A percentile compares a stretch with the other conserved stretches of the same genome.
phyloP scores from a whole-genome alignment of 2,888 invertebrate species.

The Kuschelorhynchus macadamiae region DNA sequence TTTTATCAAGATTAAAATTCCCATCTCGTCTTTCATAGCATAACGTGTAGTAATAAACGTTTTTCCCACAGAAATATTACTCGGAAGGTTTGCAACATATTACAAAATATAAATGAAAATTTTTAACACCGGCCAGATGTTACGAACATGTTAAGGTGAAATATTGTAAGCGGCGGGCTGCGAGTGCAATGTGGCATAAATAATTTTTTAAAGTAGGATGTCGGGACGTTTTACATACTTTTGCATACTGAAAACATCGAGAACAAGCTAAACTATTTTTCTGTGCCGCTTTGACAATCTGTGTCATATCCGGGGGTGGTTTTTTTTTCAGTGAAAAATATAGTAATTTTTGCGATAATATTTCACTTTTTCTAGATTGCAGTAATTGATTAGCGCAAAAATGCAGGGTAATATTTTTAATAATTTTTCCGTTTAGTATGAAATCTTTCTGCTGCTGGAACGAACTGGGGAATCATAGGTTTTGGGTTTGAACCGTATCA shows the following conservation, averaged over 20 bases:
- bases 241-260: slow-evolving; percentile 10
- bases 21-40: slow-evolving; percentile 27
- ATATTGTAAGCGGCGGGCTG: slow-evolving; percentile 32
- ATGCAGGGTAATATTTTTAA: too few species aligned
- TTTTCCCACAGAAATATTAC: slow-evolving; percentile 42
- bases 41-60: slow-evolving; percentile 43
- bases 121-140: slow-evolving; percentile 47
- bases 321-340: too few species aligned
- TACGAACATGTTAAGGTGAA: slow-evolving; percentile 44
- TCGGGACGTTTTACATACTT: slow-evolving; percentile 14
- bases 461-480: too few species aligned
- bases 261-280: slow-evolving; percentile 13
- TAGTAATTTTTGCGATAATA: too few species aligned
- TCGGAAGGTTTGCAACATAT: slow-evolving; percentile 42
- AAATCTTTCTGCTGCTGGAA: too few species aligned
- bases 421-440: too few species aligned
- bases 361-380: too few species aligned
- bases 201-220: slow-evolving; percentile 17
- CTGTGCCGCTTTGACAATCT: not conserved
- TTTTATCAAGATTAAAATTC: slow-evolving; percentile 29
- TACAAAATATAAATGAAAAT: slow-evolving; percentile 50
- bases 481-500: too few species aligned
- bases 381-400: too few species aligned
- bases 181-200: slow-evolving; percentile 28
- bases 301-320: not conserved